Conservation (phyloP, 2,113 vertebrate species). For the Caranx ignobilis region DNA sequence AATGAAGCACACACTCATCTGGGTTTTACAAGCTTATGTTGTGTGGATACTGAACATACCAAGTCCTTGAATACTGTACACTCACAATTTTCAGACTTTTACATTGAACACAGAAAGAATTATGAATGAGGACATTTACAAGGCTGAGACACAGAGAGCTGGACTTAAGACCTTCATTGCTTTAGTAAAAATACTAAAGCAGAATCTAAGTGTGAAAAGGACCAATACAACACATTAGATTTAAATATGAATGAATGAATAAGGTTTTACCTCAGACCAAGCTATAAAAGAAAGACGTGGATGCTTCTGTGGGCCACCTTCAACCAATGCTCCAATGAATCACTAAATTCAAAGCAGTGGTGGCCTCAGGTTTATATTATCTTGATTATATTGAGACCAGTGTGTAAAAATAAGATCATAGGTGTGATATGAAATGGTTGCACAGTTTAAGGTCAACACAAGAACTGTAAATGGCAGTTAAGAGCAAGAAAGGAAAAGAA, state of each 20-base stretch:
- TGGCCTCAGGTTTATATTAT: background rate
- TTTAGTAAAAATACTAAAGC: conserved; percentile 39
- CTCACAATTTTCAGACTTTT: conserved; percentile 7
- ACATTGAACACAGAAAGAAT: conserved; percentile 8
- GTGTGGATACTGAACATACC: background rate
- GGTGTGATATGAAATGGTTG: conserved; percentile 31
- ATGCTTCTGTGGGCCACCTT: background rate
- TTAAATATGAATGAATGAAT: conserved; percentile 7
- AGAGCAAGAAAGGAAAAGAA: conserved; percentile 1
- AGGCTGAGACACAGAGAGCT: conserved; percentile 20
- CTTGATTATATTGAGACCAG: background rate
- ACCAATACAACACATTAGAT: conserved; percentile 10
- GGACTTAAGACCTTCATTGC: conserved; percentile 40
- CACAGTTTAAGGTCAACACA: conserved; percentile 18
- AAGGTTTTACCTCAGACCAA: conserved; percentile 3
- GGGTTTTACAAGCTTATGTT: background rate
- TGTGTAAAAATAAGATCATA: conserved; percentile 7
- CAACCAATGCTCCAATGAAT: background rate
- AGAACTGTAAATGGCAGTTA: conserved; percentile 33
- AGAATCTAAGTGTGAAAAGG: conserved; percentile 14
- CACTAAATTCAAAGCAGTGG: background rate
- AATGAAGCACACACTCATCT: background rate
- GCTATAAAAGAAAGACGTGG: conserved; percentile 9
- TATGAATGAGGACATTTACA: conserved; percentile 11
- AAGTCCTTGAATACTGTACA: background rate